Evolutionary conservation across 2,797 vertebrate species (phyloP).

Genomic region (Gallinago solitaria): DNA sequence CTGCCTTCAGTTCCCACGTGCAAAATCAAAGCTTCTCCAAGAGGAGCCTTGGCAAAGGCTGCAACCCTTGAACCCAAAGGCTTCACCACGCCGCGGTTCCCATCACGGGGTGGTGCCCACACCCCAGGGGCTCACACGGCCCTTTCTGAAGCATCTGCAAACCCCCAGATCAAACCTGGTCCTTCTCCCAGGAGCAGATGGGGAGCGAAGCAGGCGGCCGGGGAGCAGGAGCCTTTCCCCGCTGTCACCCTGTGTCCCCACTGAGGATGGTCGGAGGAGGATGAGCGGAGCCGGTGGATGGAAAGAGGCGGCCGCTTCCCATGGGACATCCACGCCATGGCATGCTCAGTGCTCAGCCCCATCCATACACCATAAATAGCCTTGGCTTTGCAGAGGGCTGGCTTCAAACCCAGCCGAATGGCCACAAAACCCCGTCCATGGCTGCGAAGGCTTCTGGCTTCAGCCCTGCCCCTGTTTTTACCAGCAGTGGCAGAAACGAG

Average conservation of each 20-base stretch:
- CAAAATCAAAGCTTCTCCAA: neutral
- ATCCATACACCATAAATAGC: neutral
- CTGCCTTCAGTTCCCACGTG: neutral
- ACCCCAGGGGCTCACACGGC: rapidly evolving
- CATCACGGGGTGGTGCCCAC: neutral
- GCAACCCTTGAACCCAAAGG: neutral
- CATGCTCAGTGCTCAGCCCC: rapidly evolving
- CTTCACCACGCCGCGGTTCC: rapidly evolving
- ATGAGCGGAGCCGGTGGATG: rapidly evolving
- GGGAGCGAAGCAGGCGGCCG: neutral
- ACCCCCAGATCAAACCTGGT: neutral
- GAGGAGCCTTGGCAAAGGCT: neutral
- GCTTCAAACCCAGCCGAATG: neutral
- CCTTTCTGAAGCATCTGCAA: neutral
- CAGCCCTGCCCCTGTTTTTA: neutral
- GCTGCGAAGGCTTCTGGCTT: neutral
- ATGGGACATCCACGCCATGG: rapidly evolving
- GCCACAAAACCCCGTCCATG: neutral
- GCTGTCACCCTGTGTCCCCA: neutral
- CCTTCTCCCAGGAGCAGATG: rapidly evolving
- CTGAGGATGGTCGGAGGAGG: rapidly evolving
- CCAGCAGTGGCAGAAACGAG: neutral
- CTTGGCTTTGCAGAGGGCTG: neutral
- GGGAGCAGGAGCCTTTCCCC: neutral
- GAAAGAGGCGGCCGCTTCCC: neutral